Percentiles rank a stretch among this genome's conserved stretches.
phyloP scores from a whole-genome alignment of 2,888 invertebrate genomes.

The Gnatocerus cornutus region DNA sequence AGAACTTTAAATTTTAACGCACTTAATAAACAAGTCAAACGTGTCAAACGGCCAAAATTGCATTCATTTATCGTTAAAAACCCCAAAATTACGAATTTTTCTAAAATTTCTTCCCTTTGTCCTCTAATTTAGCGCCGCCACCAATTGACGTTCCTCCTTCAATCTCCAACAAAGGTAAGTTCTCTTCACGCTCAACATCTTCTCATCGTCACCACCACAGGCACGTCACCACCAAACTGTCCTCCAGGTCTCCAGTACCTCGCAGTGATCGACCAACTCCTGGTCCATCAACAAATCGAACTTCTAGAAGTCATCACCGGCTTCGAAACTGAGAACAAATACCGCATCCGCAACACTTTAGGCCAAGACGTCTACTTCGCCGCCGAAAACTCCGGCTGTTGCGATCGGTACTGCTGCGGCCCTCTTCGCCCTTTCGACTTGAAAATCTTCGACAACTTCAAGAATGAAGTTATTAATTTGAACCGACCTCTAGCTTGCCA shows the following conservation, averaged over 20 bases:
- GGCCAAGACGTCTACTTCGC: constrained; percentile 1
- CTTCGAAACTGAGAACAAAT: not conserved
- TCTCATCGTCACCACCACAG: no score
- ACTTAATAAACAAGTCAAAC: no score
- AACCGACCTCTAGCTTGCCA: constrained; percentile 2
- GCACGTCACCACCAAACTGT: no score
- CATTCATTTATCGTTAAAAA: no score
- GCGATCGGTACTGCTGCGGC: not conserved
- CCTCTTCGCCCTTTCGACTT: not conserved
- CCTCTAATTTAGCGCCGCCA: no score
- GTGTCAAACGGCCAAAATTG: no score
- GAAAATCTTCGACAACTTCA: constrained; percentile 6
- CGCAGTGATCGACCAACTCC: not conserved
- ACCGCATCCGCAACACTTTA: not conserved
- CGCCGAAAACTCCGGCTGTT: constrained; percentile 1
- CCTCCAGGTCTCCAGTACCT: not conserved
- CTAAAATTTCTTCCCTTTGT: no score
- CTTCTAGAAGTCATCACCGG: not conserved
- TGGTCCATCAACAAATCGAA: not conserved
- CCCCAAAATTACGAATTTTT: no score
- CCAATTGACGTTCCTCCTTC: no score
- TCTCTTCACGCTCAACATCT: no score
- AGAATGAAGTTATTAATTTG: constrained; percentile 1
- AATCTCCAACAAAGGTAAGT: no score
- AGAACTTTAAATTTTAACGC: no score